These are phyloP conservation scores for Heterodera schachtii DNA, from an alignment of 1,140 invertebrate species.

Conservation along the genomic window DNA sequence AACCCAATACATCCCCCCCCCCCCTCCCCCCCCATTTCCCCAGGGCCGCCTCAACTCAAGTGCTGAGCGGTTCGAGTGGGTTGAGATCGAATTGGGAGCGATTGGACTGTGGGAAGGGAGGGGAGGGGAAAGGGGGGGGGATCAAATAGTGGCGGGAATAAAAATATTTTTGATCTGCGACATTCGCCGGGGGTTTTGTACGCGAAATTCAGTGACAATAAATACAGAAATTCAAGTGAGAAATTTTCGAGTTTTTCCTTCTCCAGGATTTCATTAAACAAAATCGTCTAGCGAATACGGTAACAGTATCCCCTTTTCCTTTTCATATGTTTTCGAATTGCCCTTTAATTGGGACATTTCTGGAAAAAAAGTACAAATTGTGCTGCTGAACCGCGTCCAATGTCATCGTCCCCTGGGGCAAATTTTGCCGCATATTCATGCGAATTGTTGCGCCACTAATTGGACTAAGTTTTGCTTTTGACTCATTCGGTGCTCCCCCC, in stretches of 20 bases:
- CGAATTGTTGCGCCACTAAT: neutral
- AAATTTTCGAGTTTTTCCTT: no score
- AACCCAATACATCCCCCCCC: neutral
- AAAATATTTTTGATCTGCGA: neutral
- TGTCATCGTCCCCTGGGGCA: neutral
- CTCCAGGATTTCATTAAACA: no score
- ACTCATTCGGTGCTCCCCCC: no score
- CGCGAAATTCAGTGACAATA: neutral
- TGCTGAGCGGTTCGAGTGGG: slow-evolving; percentile 1
- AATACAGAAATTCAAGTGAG: no score
- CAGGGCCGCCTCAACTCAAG: neutral
- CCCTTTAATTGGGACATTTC: neutral
- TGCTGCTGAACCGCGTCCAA: neutral
- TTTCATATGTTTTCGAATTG: no score
- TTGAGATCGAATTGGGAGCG: neutral
- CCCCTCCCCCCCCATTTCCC: no score
- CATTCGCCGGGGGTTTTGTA: neutral
- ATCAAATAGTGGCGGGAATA: neutral
- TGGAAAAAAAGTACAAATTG: neutral
- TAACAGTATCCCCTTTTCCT: no score
- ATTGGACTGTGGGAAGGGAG: no score
- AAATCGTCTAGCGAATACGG: no score
- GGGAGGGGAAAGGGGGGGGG: no score
- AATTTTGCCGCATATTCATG: neutral
- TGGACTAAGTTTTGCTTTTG: neutral